Percentiles rank a stretch among this genome's conserved stretches.
phyloP scores from a whole-genome alignment of 2,888 invertebrate genomes.

The Philonicus albiceps region DNA sequence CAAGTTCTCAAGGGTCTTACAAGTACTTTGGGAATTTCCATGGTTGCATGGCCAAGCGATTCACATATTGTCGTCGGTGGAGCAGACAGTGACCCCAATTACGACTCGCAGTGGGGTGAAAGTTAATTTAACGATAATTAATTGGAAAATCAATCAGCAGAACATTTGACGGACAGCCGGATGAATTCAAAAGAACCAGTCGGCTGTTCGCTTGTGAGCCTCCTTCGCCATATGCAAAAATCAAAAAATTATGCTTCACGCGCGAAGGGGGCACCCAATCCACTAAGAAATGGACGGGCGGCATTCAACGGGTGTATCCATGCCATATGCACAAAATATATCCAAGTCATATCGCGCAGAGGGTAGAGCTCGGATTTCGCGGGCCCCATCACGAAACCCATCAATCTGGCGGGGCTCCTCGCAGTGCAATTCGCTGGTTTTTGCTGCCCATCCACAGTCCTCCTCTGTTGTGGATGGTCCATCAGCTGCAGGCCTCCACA shows the following conservation, averaged over 20 bases:
- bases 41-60: not conserved
- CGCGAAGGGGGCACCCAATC: not conserved
- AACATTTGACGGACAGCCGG: slow-evolving; percentile 17
- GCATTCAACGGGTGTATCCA: not conserved
- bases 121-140: slow-evolving; percentile 37
- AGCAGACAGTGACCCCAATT: slow-evolving; percentile 22
- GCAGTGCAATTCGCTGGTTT: slow-evolving; percentile 6
- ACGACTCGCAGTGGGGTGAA: slow-evolving; percentile 21
- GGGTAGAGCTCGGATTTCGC: not conserved
- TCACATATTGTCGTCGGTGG: not conserved
- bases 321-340: not conserved
- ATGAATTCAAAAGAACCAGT: not conserved
- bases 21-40: not conserved
- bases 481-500: not conserved
- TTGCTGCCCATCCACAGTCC: not conserved
- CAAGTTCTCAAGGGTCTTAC: not conserved
- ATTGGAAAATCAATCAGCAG: slow-evolving; percentile 38
- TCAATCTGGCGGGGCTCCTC: not conserved
- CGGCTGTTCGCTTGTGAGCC: not conserved
- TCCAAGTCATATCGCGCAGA: not conserved
- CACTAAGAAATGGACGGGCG: slow-evolving; percentile 2
- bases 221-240: slow-evolving; percentile 1
- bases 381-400: not conserved
- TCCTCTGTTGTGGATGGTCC: slow-evolving; percentile 6
- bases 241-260: not conserved